These are phyloP conservation scores for Vireo griseus DNA, from an alignment of 2,797 vertebrate genomes.

Conservation along the genomic window DNA sequence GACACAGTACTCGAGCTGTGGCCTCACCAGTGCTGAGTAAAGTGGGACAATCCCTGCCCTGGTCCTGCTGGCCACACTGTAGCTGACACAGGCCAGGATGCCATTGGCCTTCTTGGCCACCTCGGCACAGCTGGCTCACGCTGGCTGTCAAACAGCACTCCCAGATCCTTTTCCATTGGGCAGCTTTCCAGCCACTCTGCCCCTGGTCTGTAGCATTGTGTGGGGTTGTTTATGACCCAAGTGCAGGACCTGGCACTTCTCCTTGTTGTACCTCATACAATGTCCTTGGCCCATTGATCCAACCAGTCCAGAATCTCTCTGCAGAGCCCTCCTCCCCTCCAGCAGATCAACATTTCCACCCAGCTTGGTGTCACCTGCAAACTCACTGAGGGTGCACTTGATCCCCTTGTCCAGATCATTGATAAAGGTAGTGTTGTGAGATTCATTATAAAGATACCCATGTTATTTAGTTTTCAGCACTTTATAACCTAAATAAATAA, in stretches of 20 bases:
- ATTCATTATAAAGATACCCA: background rate
- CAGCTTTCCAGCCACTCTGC: background rate
- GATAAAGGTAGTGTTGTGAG: background rate
- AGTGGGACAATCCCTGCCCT: background rate
- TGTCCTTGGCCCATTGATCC: rapidly evolving
- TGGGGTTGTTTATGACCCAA: background rate
- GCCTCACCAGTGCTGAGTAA: background rate
- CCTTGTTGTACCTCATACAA: background rate
- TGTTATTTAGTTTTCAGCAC: background rate
- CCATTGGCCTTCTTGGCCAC: background rate
- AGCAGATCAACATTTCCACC: rapidly evolving
- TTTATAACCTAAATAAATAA: background rate
- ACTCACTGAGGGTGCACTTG: background rate
- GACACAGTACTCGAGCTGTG: rapidly evolving
- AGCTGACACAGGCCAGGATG: background rate
- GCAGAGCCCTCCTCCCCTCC: background rate
- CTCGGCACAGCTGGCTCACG: background rate
- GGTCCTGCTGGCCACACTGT: background rate
- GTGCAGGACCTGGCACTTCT: rapidly evolving
- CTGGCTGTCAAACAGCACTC: no score
- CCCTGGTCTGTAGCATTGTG: rapidly evolving
- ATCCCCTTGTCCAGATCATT: background rate
- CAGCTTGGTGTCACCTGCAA: background rate
- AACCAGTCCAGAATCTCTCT: background rate
- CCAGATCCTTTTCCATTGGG: background rate